phyloP scores from a whole-genome alignment of 2,113 vertebrate species.

The Chaenocephalus aceratus region DNA sequence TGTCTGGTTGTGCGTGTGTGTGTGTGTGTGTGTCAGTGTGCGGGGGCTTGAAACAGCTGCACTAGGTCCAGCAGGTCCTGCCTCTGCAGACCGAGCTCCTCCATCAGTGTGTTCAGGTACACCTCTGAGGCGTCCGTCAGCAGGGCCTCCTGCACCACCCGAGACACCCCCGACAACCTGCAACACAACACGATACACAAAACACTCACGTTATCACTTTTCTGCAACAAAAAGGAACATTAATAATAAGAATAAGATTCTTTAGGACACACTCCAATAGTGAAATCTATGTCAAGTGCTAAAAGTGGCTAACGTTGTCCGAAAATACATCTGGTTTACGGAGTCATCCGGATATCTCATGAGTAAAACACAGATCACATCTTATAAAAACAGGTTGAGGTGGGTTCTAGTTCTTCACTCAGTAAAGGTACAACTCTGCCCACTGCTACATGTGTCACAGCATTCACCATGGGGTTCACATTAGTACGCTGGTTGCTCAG shows the following conservation, averaged over 20 bases:
- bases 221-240: neutral
- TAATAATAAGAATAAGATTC: neutral
- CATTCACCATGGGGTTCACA: neutral
- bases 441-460: neutral
- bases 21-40: slow-evolving; percentile 39
- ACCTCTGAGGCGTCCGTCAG: slow-evolving; percentile 49
- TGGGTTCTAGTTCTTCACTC: neutral
- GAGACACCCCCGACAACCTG: slow-evolving; percentile 81
- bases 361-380: neutral
- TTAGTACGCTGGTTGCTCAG: neutral
- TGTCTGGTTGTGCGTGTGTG: neutral
- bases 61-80: slow-evolving; percentile 77
- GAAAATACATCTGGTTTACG: neutral
- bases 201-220: neutral
- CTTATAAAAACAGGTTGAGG: neutral
- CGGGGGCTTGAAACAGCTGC: slow-evolving; percentile 60
- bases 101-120: slow-evolving; percentile 76
- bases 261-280: neutral
- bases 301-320: no score
- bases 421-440: neutral
- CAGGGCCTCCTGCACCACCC: slow-evolving; percentile 69
- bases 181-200: slow-evolving; percentile 26
- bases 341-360: neutral
- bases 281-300: neutral
- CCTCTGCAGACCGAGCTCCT: slow-evolving; percentile 70